Evolutionary conservation across 2,797 vertebrate species (phyloP), one percentile per base, ranked within the genome.

Genomic region (Micrastur ruficollis): DNA sequence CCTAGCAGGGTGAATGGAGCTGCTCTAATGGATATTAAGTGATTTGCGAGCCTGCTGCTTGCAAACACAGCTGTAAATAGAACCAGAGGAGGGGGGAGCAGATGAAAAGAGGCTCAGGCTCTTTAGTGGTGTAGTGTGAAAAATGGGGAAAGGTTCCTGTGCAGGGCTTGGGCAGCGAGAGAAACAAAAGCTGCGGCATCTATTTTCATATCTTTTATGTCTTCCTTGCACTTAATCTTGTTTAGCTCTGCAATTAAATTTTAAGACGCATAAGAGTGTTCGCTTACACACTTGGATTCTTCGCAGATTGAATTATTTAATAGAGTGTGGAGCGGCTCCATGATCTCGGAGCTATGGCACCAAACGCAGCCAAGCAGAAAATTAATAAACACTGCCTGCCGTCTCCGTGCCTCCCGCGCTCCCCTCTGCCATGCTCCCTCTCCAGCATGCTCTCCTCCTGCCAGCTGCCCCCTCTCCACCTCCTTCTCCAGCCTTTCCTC

Each of bases 171-270:
- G 91, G 75, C 88, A 90, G 90, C 22, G 12, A n/a, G 94, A 93
- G 92, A 96, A 95, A 97, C 96, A 96, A 95, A 92, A 91, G 90
- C 86, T 55, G 34, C 31, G 3, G 95, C 83, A 66, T 93, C 94
- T 72, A 95, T 97, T 97, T 95, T 97, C 94, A 75, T 97, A 92
- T 76, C 89, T 93, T 95, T 97, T 96, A 97, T 96, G 96, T 91
- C 96, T 96, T 96, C 86, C 93, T 95, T 38, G 92, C 87, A 68
- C 94, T 97, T 97, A 94, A 97, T 98, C 97, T 98, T 78, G 44
- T 97, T 98, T 97, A 97, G 92, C 84, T 72, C 55, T 12, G 86
- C 98, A 98, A 98, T 98, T 98, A 98, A 97, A 98, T 97, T 97
- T 97, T 97, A 98, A 98, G 97, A 96, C 84, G 96, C 96, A 88